Evolutionary conservation across 2,888 invertebrate species (phyloP).

Genomic region (Parnassius apollo): DNA sequence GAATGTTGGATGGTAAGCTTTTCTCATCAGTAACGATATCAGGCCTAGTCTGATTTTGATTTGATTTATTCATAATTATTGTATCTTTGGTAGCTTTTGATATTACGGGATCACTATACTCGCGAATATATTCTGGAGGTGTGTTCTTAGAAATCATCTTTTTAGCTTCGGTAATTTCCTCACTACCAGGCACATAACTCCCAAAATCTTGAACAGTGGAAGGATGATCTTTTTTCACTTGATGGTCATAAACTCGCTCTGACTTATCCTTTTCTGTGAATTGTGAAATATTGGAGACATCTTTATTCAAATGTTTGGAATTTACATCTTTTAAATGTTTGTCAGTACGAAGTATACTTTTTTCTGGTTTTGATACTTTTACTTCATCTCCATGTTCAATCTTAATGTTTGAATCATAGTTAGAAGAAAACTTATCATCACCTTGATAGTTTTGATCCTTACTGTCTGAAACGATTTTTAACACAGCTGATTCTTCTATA

Average conservation of each 20-base stretch:
- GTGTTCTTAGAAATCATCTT: conserved; percentile 48
- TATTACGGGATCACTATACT: conserved; percentile 54
- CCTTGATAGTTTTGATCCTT: too few species aligned
- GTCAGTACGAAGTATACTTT: not conserved
- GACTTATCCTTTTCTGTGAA: not conserved
- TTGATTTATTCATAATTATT: conserved; percentile 50
- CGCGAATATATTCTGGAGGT: conserved; percentile 51
- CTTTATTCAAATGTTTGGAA: conserved; percentile 2
- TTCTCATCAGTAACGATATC: conserved; percentile 51
- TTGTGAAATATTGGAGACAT: not conserved
- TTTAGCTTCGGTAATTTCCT: conserved; percentile 48
- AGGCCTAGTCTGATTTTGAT: conserved; percentile 57
- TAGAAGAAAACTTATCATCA: not conserved
- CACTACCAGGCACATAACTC: conserved; percentile 36
- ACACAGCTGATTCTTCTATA: not conserved
- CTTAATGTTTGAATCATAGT: not conserved
- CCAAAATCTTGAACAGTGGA: conserved; percentile 45
- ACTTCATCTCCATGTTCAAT: not conserved
- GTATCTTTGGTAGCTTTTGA: conserved; percentile 59
- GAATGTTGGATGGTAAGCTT: conserved; percentile 35
- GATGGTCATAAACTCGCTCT: not conserved
- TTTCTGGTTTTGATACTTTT: not conserved
- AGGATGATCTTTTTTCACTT: conserved; percentile 35
- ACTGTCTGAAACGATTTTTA: too few species aligned
- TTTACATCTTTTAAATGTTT: not conserved